Base-by-base conservation (phyloP, 2,113 vertebrate genomes). In the Mastomys coucha region DNA sequence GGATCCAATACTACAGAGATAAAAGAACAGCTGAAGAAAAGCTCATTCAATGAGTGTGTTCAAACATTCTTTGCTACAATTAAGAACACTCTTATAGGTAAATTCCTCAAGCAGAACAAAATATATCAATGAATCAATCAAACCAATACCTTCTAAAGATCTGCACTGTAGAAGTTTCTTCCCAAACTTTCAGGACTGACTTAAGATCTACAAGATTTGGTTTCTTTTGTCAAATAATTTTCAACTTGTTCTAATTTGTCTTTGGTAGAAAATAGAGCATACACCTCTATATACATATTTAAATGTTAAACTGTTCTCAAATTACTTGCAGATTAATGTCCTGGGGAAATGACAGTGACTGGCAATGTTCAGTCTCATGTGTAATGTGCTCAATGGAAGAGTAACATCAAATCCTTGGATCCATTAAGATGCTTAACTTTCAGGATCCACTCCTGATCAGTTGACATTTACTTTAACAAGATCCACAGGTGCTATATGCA, bases 221-320 rank as follows among this genome's bases (percentile, higher is more conserved):
- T 81, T 91, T 95, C 67, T 96, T 33, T 91, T 92, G 91, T 51
- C 45, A 51, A 94, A 70, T 45, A 67, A 39, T 9, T 89, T 95
- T 67, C 22, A 39, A 53, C 63, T 45, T 75, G 17, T 13, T 81
- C 4, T 4, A 3, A 3, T 81, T 95, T 9, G 31, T 73, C 58
- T 93, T 92, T 65, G 65, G 11, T 33, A 6, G 16, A 89, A 94
- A 91, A 31, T 8, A 65, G 7, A 58, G 12, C 81, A 51, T 49
- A 73, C 16, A 82, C 26, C 36, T 20, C 33, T 49, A 11, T 78
- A 33, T 26, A 5, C n/a, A 11, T 2, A 39, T 56, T 19, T 58
- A 58, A 39, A 39, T 39, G 22, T 58, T 33, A 24, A 76, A n/a
- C 2, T 89, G 7, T 39, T 13, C 89, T 67, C 39, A 72, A 81